Percentiles rank a stretch among this genome's conserved stretches.
Evolutionary conservation across 2,797 vertebrate species (phyloP).

Genomic region (Varecia variegata): DNA sequence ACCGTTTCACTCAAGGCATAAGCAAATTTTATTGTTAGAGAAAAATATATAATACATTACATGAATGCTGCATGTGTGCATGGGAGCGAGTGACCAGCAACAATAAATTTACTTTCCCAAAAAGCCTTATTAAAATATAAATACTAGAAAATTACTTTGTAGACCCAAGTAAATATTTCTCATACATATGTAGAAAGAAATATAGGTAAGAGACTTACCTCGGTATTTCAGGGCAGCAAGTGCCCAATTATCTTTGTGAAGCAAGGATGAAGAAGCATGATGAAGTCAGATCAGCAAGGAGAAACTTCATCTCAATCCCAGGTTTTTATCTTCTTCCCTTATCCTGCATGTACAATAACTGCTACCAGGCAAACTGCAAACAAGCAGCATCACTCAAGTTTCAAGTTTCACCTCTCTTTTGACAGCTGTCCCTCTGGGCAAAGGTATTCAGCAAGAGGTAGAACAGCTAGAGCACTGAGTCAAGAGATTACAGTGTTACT

Average conservation of each 20-base stretch:
- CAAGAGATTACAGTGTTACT: constrained; percentile 20
- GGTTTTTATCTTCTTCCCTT: constrained; percentile 46
- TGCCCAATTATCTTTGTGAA: constrained; percentile 48
- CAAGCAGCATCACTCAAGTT: constrained; percentile 36
- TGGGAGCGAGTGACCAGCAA: constrained; percentile 79
- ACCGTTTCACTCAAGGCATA: constrained; percentile 1
- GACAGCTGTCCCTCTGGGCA: constrained; percentile 35
- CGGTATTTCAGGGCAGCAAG: constrained; percentile 61
- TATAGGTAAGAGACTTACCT: constrained; percentile 81
- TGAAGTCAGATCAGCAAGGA: constrained; percentile 30
- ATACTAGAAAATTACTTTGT: constrained; percentile 72
- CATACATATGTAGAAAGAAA: constrained; percentile 54
- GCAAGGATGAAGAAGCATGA: constrained; percentile 35
- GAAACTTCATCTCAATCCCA: constrained; percentile 9
- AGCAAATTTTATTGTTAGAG: constrained; percentile 2
- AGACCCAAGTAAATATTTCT: constrained; percentile 73
- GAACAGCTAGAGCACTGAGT: neutral
- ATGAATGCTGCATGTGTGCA: constrained; percentile 84
- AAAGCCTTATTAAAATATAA: constrained; percentile 82
- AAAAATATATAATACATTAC: constrained; percentile 60
- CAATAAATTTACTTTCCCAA: constrained; percentile 76
- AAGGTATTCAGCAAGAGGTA: constrained; percentile 15
- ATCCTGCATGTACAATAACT: constrained; percentile 22
- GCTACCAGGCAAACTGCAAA: constrained; percentile 42
- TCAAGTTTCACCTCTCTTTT: constrained; percentile 51